phyloP scores from a whole-genome alignment of 2,797 vertebrate species.

The Falco rusticolus region DNA sequence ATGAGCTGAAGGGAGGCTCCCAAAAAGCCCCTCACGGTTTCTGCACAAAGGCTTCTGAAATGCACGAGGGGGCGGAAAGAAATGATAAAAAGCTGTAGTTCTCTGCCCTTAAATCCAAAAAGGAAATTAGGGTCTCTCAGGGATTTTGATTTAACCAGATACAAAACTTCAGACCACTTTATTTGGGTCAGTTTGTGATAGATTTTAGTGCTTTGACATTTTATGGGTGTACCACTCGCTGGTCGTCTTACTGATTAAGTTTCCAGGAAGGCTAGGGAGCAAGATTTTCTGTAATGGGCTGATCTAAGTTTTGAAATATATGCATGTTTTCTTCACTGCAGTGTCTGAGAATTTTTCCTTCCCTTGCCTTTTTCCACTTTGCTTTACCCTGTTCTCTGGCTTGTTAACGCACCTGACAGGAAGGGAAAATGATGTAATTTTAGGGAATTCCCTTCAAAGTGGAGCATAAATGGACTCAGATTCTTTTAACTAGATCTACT shows the following conservation, averaged over 20 bases:
- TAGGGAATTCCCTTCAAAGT: background rate
- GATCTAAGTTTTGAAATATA: background rate
- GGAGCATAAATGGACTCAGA: background rate
- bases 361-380: background rate
- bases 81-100: background rate
- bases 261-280: background rate
- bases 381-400: background rate
- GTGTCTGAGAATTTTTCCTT: background rate
- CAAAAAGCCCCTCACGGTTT: background rate
- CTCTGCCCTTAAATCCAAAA: background rate
- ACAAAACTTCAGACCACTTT: background rate
- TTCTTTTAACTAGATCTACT: background rate
- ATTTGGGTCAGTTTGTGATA: background rate
- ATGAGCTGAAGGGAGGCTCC: rapidly evolving
- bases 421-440: background rate
- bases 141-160: background rate
- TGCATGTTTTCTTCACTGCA: background rate
- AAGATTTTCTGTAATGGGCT: background rate
- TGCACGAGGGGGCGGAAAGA: rapidly evolving
- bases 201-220: background rate
- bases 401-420: background rate
- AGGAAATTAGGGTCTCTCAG: rapidly evolving
- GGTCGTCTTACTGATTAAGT: background rate
- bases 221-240: background rate
- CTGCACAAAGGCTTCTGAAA: background rate